Evolutionary conservation across 92 coral and sea anemone genomes (phyloP), one percentile per base, ranked within the genome.

Genomic region (Epizoanthus scotinus): DNA sequence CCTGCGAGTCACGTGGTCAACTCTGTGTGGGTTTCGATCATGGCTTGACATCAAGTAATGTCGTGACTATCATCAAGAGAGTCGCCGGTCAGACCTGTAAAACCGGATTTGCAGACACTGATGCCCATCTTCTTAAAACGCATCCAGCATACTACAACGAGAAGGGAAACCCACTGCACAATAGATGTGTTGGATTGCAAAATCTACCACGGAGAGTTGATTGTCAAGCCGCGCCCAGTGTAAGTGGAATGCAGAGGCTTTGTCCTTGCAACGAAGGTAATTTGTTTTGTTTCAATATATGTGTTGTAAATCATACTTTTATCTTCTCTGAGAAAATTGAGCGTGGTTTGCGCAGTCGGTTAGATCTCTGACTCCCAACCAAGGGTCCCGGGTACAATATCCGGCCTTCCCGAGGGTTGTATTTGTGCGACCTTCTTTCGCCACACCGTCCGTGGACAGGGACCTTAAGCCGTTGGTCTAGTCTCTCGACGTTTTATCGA

Each of bases 241-340:
- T 4, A 3, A 19, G 0, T 12, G n/a, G 40, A 28, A 22, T 0
- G 6, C 40, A 0, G 18, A 24, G 67, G 67, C 6, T 63, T 63
- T 63, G 67, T 24, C 67, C 67, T 8, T 63, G 67, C 15, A 27
- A 63, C 31, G 1, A 63, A 63, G 67, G 67, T 63, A 27, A 14
- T 47, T 47, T 47, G 52, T 47, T 47, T 9, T 47, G 52, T 47
- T 47, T 47, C 15, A 10, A 47, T 47, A 0, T 47, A 34, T 34
- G 3, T 34, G 40, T 34, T 34, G 40, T 34, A 34, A 34, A 3
- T 34, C 40, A 34, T 34, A 34, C 40, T 34, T 34, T 34, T 0
- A 6, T 34, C 40, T 0, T 34, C 40, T 34, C 40, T 34, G 40
- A 34, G 6, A 34, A 34, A 5, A 34, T 34, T 34, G 40, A n/a